Conservation (phyloP, 1,140 invertebrate genomes). For the Brachionus manjavacas region DNA sequence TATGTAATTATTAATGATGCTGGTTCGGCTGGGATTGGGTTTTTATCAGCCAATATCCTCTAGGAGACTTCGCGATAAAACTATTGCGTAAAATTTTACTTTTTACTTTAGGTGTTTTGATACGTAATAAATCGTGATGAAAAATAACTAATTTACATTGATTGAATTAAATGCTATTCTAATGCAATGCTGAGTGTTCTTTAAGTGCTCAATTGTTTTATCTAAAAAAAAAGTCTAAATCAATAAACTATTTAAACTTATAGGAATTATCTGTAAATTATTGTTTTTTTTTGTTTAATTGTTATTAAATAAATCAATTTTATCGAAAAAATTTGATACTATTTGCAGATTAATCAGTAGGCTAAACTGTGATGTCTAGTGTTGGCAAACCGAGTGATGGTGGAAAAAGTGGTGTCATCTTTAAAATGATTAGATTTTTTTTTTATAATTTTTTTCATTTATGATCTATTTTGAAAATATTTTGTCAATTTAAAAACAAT, state of each 20-base stretch:
- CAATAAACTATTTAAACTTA: neutral
- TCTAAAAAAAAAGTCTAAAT: neutral
- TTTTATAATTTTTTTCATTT: too few species aligned
- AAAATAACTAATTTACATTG: neutral
- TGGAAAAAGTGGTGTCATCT: too few species aligned
- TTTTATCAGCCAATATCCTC: conserved; percentile 1
- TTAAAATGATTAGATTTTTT: too few species aligned
- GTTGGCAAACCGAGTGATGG: too few species aligned
- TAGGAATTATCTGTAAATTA: neutral
- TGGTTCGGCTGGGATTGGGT: neutral
- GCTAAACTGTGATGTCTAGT: too few species aligned
- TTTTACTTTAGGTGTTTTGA: neutral
- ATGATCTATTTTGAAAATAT: too few species aligned
- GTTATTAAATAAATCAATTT: neutral
- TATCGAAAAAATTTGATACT: neutral
- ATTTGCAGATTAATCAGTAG: neutral
- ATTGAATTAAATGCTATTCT: neutral
- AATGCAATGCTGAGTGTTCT: neutral
- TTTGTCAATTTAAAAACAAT: too few species aligned
- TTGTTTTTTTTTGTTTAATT: neutral
- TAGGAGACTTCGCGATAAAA: neutral
- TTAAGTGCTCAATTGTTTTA: neutral
- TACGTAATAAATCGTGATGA: neutral
- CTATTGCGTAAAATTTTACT: neutral
- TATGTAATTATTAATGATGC: neutral